These are phyloP conservation scores for Syrista parreyssii DNA, from an alignment of 2,888 invertebrate genomes.

Conservation along the genomic window DNA sequence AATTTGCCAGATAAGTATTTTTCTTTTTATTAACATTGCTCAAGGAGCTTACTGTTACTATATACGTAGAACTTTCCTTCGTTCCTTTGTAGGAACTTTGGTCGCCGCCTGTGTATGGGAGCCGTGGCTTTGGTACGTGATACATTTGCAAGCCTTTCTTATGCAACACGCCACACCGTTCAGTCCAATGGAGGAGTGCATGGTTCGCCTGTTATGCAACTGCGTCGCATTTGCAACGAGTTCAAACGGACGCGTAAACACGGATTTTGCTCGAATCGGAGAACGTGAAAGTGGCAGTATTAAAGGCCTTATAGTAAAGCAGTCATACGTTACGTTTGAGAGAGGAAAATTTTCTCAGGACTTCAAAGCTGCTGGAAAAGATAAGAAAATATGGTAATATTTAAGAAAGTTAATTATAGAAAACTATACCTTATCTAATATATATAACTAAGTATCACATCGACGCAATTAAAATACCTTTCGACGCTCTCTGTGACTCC, in stretches of 20 bases:
- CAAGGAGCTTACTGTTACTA: neutral
- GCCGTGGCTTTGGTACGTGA: neutral
- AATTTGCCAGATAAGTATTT: neutral
- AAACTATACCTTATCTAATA: neutral
- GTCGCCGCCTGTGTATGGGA: neutral
- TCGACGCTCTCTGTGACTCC: slow-evolving; percentile 31
- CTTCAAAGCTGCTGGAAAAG: neutral
- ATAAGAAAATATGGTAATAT: neutral
- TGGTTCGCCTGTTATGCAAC: slow-evolving; percentile 7
- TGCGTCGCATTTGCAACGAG: slow-evolving; percentile 1
- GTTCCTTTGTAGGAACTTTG: neutral
- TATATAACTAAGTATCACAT: neutral
- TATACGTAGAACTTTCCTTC: neutral
- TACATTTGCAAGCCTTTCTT: slow-evolving; percentile 29
- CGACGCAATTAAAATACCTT: slow-evolving; percentile 45
- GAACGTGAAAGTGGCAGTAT: neutral
- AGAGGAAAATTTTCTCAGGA: neutral
- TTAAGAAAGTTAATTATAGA: neutral
- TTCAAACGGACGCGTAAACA: slow-evolving; percentile 5
- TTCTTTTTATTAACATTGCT: neutral
- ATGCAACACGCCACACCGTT: slow-evolving; percentile 25
- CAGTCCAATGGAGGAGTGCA: slow-evolving; percentile 23
- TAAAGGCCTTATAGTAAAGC: neutral
- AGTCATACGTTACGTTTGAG: neutral
- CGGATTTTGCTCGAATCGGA: neutral